phyloP scores from a whole-genome alignment of 1,140 invertebrate genomes.

The Sinonovacula constricta region DNA sequence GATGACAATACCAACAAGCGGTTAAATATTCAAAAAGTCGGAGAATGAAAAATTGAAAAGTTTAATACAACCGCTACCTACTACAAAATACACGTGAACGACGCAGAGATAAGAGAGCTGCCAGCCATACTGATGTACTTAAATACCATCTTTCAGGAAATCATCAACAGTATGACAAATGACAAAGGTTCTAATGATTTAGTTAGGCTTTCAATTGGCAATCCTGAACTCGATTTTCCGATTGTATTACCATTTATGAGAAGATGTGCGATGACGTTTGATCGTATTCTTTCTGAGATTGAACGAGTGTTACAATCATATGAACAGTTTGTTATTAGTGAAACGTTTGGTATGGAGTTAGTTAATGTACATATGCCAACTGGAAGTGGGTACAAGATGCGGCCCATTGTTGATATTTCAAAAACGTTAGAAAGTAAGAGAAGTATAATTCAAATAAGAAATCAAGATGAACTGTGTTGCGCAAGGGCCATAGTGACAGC shows the following conservation, averaged over 20 bases:
- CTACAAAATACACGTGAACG: conserved; percentile 16
- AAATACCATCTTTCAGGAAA: not conserved
- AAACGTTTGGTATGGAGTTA: conserved; percentile 30
- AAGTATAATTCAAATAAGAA: conserved; percentile 36
- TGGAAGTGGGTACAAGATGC: conserved; percentile 22
- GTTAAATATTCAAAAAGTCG: not conserved
- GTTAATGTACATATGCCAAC: conserved; percentile 1
- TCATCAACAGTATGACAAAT: not conserved
- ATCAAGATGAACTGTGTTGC: conserved; percentile 18
- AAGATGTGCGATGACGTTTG: conserved; percentile 10
- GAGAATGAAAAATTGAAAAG: conserved; percentile 26
- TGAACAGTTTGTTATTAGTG: conserved; percentile 45
- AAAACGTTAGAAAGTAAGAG: conserved; percentile 6
- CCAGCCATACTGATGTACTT: conserved; percentile 10
- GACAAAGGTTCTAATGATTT: conserved; percentile 3
- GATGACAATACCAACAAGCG: not conserved
- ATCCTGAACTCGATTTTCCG: conserved; percentile 21
- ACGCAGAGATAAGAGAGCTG: conserved; percentile 7
- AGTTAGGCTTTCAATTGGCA: conserved; percentile 18
- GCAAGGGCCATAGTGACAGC: not conserved
- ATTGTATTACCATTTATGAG: conserved; percentile 7
- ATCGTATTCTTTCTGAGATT: conserved; percentile 10
- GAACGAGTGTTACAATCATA: conserved; percentile 19
- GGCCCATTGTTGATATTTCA: not conserved
- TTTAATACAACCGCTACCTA: conserved; percentile 9